Percentiles rank a stretch among this genome's conserved stretches.
These are phyloP conservation scores for Anoura caudifer DNA, from an alignment of 2,113 vertebrate species.

Conservation along the genomic window DNA sequence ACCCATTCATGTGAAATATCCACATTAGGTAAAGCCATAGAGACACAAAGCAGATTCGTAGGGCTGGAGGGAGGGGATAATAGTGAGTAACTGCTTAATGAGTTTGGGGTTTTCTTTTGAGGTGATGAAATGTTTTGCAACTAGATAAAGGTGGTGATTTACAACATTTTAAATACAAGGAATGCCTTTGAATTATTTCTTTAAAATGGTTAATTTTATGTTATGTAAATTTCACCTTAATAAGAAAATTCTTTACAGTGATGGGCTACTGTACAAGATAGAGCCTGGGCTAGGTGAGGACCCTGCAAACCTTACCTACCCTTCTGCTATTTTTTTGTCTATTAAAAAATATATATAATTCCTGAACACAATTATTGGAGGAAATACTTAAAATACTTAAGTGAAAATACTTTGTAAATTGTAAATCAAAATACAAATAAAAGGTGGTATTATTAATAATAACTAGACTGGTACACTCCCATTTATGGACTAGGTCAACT, in stretches of 20 bases:
- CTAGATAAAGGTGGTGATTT: neutral
- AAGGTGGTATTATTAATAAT: neutral
- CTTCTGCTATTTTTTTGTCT: neutral
- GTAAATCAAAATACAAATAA: neutral
- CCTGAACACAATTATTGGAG: neutral
- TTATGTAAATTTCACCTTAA: neutral
- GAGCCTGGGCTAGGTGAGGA: neutral
- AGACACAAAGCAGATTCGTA: neutral
- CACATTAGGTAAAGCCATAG: neutral
- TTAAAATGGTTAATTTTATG: constrained; percentile 9
- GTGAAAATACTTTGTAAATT: constrained; percentile 16
- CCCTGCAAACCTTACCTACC: neutral
- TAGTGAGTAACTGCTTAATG: neutral
- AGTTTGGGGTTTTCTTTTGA: neutral
- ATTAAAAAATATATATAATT: neutral
- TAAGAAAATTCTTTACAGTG: neutral
- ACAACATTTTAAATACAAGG: neutral
- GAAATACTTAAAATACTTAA: neutral
- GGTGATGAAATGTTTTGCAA: neutral
- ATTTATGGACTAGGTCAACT: neutral
- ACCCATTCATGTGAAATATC: neutral
- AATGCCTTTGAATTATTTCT: neutral
- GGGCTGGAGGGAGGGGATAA: neutral
- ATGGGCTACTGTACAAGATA: neutral
- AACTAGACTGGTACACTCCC: neutral